Evolutionary conservation across 2,888 invertebrate genomes (phyloP).

Genomic region (Antheraea assamensis): DNA sequence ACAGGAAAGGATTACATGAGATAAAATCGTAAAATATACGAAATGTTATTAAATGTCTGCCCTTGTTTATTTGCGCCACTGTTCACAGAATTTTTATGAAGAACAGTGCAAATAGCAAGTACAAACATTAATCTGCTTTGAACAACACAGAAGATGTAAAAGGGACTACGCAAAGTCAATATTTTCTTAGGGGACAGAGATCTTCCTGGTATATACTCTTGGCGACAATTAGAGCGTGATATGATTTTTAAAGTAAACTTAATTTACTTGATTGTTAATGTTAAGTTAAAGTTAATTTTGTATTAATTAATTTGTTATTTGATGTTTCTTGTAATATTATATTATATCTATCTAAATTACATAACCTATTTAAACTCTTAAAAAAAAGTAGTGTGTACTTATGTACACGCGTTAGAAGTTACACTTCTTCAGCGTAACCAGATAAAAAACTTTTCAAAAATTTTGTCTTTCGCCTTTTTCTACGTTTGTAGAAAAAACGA

Average conservation of each 20-base stretch:
- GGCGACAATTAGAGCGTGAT: constrained; percentile 77
- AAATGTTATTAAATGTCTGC: constrained; percentile 62
- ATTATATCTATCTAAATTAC: not conserved
- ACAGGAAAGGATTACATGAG: constrained; percentile 48
- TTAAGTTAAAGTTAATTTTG: constrained; percentile 18
- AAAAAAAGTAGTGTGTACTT: not conserved
- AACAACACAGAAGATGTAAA: constrained; percentile 76
- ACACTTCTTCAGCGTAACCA: no score
- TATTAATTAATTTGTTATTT: constrained; percentile 20
- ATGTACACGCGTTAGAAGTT: no score
- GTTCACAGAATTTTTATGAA: constrained; percentile 80
- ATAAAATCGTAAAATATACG: constrained; percentile 62
- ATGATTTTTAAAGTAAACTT: constrained; percentile 78
- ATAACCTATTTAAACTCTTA: not conserved
- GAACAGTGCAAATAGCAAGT: constrained; percentile 73
- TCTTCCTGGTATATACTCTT: constrained; percentile 56
- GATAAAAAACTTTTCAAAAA: no score
- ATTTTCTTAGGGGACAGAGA: constrained; percentile 77
- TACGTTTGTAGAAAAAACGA: no score
- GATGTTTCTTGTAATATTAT: not conserved
- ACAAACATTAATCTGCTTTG: constrained; percentile 82
- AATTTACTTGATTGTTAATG: constrained; percentile 57
- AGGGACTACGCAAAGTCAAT: constrained; percentile 69
- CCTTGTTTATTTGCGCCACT: constrained; percentile 67
- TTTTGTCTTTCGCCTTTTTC: no score